Conservation (phyloP, 2,113 vertebrate species). For the Apaloderma vittatum region DNA sequence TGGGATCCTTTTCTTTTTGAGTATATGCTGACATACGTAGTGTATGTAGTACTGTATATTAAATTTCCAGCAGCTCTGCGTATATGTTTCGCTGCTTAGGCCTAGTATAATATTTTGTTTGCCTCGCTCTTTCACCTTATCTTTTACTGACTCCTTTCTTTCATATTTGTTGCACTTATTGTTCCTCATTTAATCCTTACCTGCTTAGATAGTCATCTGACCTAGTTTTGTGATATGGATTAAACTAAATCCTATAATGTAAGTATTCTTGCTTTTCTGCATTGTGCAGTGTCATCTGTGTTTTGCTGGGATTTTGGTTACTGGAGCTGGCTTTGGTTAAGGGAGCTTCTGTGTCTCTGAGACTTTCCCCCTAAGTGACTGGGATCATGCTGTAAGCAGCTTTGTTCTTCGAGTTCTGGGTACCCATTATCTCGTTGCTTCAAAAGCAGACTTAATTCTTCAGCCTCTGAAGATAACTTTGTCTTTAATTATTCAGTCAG, state of each 20-base stretch:
- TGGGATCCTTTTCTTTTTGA: background rate
- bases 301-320: slow-evolving; percentile 51
- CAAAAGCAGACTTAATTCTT: slow-evolving; percentile 49
- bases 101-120: slow-evolving; percentile 1
- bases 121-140: background rate
- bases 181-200: slow-evolving; percentile 52
- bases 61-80: background rate
- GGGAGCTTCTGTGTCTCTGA: slow-evolving; percentile 3
- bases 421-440: slow-evolving; percentile 31
- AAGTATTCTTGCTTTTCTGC: slow-evolving; percentile 24
- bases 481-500: slow-evolving; percentile 33
- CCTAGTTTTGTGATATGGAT: slow-evolving; percentile 43
- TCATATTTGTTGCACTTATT: slow-evolving; percentile 19
- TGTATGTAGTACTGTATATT: background rate
- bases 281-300: slow-evolving; percentile 16
- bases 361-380: slow-evolving; percentile 8
- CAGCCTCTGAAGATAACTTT: slow-evolving; percentile 29
- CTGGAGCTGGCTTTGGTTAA: slow-evolving; percentile 42
- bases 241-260: slow-evolving; percentile 43
- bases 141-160: background rate
- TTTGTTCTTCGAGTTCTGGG: background rate
- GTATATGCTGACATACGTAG: background rate
- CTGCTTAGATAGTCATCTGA: slow-evolving; percentile 54
- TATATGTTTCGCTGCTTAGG: background rate
- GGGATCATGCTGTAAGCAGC: slow-evolving; percentile 21